Conservation (phyloP, 2,113 vertebrate species). For the Daubentonia madagascariensis region DNA sequence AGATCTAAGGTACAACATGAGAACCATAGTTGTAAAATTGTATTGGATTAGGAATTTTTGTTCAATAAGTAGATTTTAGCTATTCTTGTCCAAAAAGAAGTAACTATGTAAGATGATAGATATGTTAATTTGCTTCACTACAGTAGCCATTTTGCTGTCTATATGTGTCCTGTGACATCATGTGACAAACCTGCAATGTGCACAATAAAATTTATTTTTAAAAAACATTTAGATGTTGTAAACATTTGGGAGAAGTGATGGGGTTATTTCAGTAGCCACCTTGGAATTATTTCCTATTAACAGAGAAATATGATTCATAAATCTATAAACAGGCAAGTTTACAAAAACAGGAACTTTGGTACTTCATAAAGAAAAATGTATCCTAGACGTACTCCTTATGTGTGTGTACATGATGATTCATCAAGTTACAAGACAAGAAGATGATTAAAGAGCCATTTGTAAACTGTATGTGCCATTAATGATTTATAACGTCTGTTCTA, state of each 20-base stretch:
- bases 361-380: conserved; percentile 22
- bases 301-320: conserved; percentile 52
- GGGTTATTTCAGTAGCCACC: neutral
- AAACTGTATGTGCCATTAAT: neutral
- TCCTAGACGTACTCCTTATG: neutral
- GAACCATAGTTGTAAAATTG: neutral
- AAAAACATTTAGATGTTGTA: neutral
- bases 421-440: conserved; percentile 30
- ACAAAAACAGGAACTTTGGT: conserved; percentile 2
- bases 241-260: neutral
- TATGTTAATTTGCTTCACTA: neutral
- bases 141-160: neutral
- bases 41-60: neutral
- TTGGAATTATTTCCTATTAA: conserved; percentile 66
- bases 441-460: conserved; percentile 56
- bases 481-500: conserved; percentile 26
- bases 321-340: conserved; percentile 60
- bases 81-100: neutral
- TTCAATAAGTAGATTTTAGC: neutral
- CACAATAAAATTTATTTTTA: neutral
- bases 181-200: neutral
- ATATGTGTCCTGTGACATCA: neutral
- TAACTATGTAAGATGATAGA: neutral
- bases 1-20: neutral
- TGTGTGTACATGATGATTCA: conserved; percentile 56